phyloP scores from a whole-genome alignment of 2,113 vertebrate species.

The Oreocharis arfaki region DNA sequence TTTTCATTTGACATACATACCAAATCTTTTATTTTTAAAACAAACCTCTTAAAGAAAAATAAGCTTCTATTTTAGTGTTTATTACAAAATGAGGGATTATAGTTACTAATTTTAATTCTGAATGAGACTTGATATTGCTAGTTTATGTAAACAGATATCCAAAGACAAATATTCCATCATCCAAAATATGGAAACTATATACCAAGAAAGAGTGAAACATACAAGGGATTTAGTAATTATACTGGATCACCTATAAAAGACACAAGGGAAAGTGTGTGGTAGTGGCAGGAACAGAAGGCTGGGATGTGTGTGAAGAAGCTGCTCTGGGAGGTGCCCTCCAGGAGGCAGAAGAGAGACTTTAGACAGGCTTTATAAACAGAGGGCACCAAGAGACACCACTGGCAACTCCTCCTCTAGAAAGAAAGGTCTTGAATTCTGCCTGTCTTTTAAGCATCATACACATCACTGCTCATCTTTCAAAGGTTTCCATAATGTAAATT shows the following conservation, averaged over 20 bases:
- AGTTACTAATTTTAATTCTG: neutral
- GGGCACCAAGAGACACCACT: neutral
- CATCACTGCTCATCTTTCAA: neutral
- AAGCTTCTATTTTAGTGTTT: neutral
- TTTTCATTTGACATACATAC: neutral
- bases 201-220: neutral
- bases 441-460: neutral
- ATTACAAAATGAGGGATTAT: neutral
- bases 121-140: neutral
- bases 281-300: neutral
- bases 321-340: neutral
- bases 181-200: neutral
- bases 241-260: neutral
- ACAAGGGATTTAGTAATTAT: neutral
- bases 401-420: neutral
- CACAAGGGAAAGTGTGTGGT: neutral
- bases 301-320: neutral
- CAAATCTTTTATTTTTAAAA: neutral
- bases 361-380: neutral
- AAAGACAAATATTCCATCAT: neutral
- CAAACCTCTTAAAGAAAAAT: neutral
- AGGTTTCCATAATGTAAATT: neutral
- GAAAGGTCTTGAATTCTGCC: neutral
- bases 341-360: fast-evolving
- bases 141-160: neutral